phyloP scores from a whole-genome alignment of 2,888 invertebrate genomes.

The Meteorus cinctellus region DNA sequence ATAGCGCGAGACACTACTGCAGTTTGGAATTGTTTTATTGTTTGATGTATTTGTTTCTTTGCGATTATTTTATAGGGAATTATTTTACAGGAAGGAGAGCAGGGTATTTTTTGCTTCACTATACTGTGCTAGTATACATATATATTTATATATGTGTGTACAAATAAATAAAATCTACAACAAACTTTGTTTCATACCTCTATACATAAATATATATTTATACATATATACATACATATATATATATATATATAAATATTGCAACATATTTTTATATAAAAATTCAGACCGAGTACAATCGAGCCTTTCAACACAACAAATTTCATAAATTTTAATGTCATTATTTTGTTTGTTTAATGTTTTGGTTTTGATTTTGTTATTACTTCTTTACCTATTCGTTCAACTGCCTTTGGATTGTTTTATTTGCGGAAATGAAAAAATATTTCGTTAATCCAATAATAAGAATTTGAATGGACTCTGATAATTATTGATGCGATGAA shows the following conservation, averaged over 20 bases:
- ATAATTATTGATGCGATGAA: neutral
- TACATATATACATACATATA: too few species aligned
- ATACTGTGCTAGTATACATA: neutral
- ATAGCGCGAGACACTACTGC: neutral
- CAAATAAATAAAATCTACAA: constrained; percentile 7
- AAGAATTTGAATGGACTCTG: neutral
- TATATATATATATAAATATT: neutral
- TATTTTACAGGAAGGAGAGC: constrained; percentile 18
- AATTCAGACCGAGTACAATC: constrained; percentile 1
- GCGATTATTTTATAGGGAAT: neutral
- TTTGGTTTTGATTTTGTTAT: constrained; percentile 34
- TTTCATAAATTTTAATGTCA: neutral
- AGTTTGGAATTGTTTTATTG: neutral
- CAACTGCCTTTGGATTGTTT: constrained; percentile 56
- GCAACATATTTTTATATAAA: neutral
- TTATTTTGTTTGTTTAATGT: neutral
- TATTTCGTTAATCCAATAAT: constrained; percentile 44
- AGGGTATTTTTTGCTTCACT: neutral
- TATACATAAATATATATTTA: neutral
- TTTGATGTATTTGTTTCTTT: neutral
- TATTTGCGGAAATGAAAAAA: constrained; percentile 49
- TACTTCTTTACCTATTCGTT: constrained; percentile 58
- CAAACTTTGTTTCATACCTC: constrained; percentile 3
- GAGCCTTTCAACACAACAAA: constrained; percentile 6
- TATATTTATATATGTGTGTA: neutral